Percentiles rank a stretch among this genome's conserved stretches.
phyloP scores from a whole-genome alignment of 2,888 invertebrate genomes.

The Cantharis rufa region DNA sequence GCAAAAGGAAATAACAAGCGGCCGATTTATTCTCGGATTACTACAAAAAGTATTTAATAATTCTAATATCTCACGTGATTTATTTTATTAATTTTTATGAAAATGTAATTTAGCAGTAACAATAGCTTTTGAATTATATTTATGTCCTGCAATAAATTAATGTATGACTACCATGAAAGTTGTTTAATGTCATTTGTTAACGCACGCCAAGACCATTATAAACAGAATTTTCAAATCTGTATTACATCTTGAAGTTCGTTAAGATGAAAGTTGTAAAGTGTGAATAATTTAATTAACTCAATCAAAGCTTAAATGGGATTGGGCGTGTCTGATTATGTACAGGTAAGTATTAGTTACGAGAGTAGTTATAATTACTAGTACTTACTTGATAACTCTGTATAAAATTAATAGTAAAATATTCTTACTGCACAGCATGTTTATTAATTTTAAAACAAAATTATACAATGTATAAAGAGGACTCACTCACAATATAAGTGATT shows the following conservation, averaged over 20 bases:
- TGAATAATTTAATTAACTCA: neutral
- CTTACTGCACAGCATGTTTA: neutral
- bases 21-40: too few species aligned
- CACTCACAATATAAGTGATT: too few species aligned
- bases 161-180: neutral
- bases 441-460: too few species aligned
- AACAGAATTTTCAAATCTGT: neutral
- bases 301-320: neutral
- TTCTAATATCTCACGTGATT: too few species aligned
- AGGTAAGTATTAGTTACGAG: neutral
- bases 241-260: neutral
- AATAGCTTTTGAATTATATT: neutral
- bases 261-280: neutral
- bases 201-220: neutral
- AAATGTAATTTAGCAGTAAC: neutral
- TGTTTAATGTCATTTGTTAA: neutral
- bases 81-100: neutral
- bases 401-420: neutral
- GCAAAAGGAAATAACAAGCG: too few species aligned
- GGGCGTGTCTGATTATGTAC: neutral
- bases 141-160: neutral
- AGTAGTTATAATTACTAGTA: neutral
- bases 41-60: too few species aligned
- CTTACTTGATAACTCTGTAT: too few species aligned
- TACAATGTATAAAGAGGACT: too few species aligned